Conservation (phyloP, 2,113 vertebrate species). For the Catharus bicknelli region DNA sequence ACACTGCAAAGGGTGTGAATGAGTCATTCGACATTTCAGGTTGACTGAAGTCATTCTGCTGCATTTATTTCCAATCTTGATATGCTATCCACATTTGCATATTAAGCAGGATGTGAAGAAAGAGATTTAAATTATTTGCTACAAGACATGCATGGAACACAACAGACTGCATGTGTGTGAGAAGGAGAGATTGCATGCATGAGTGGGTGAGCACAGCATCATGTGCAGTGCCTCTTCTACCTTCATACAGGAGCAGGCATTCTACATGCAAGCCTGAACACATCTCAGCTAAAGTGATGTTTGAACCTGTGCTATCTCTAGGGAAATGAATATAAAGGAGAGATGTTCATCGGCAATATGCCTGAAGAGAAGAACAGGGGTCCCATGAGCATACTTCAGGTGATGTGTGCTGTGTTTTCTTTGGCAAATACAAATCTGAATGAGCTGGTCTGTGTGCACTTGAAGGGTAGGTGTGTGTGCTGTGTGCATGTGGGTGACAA, state of each 20-base stretch:
- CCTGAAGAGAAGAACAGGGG: not conserved
- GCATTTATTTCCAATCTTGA: constrained; percentile 72
- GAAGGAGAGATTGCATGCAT: not conserved
- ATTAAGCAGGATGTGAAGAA: constrained; percentile 35
- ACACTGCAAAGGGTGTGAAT: constrained; percentile 65
- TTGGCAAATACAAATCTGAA: not conserved
- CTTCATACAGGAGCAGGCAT: not conserved
- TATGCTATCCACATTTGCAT: constrained; percentile 58
- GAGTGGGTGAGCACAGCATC: not conserved
- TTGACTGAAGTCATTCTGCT: constrained; percentile 70
- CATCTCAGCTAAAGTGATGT: not conserved
- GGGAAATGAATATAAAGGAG: not conserved
- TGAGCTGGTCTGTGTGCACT: not conserved
- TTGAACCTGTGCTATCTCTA: not conserved
- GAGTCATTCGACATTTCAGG: constrained; percentile 76
- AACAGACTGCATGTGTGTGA: not conserved
- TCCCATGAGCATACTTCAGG: not conserved
- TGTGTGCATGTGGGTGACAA: not conserved
- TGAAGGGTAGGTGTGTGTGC: not conserved
- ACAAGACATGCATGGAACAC: not conserved
- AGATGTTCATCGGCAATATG: not conserved
- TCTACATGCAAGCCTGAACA: not conserved
- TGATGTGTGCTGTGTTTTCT: not conserved
- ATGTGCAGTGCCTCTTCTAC: not conserved
- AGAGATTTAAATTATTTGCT: constrained; percentile 21